Evolutionary conservation across 2,797 vertebrate species (phyloP), one percentile per base, ranked within the genome.

Genomic region (Petrocephalus schoutedeni): DNA sequence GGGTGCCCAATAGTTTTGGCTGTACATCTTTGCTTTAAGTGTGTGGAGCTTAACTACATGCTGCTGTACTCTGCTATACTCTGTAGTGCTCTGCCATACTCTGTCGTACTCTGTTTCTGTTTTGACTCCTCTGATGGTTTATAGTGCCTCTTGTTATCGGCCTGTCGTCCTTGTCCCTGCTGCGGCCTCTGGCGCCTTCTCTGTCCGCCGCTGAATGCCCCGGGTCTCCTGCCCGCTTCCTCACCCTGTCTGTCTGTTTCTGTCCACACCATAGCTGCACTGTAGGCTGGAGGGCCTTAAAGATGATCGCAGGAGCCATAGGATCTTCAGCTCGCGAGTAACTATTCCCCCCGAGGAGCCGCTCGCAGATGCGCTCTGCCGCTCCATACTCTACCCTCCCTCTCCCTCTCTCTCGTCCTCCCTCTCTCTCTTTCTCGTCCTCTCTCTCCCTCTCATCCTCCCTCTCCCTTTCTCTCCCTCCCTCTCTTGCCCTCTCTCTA

Each of bases 281-380:
- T 98, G 97, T 98, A 99, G 97, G 97, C 98, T 99, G 98, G 97
- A 99, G 97, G 97, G 97, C 97, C 98, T 99, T 97, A 99, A 99
- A 98, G 98, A 98, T 98, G 97, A 99, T 98, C 97, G 98, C 96
- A 98, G 97, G 96, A 98, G 95, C 95, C 97, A 95, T 97, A 97
- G 97, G 98, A 97, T 97, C 97, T 98, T 97, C 97, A 97, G 97
- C 97, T 98, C 97, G 96, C 98, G 97, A 99, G 97, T 99, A 99
- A 99, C 98, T 98, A 99, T 99, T 97, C 96, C 96, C 94, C 95
- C 95, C 95, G 94, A 96, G 95, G 95, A 96, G 95, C 95, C 94
- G 90, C 95, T 95, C 95, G 93, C 94, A 95, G 96, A 95, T 95
- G 90, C 94, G 96, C 94, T 71, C 64, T 71, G 32, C 21, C 53